These are phyloP conservation scores for Deroplatys truncata DNA, from an alignment of 2,888 invertebrate genomes.

Conservation along the genomic window DNA sequence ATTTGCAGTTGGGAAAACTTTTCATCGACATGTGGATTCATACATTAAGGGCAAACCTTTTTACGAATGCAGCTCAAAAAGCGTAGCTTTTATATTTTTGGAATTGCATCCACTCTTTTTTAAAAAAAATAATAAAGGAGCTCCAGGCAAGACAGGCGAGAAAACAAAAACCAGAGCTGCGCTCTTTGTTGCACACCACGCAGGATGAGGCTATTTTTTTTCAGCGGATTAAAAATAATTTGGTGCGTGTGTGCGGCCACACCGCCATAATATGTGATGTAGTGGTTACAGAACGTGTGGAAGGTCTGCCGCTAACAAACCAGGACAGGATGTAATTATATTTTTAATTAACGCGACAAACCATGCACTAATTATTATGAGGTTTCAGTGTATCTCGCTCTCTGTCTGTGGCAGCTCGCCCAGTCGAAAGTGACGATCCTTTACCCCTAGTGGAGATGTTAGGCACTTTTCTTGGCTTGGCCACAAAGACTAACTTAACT, in stretches of 20 bases:
- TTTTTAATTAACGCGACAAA: neutral
- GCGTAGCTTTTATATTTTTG: neutral
- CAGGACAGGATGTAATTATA: neutral
- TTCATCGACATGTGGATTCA: neutral
- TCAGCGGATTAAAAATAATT: neutral
- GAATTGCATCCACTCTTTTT: neutral
- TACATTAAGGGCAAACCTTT: neutral
- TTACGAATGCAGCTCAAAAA: neutral
- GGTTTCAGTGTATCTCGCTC: neutral
- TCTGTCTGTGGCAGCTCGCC: neutral
- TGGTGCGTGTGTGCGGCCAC: neutral
- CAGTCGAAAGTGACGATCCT: neutral
- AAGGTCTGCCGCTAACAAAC: neutral
- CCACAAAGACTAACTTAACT: too few relatives aligned
- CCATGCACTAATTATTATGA: neutral
- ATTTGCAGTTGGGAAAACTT: neutral
- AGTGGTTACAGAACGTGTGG: neutral
- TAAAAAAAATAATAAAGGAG: neutral
- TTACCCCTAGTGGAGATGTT: neutral
- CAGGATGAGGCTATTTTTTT: neutral
- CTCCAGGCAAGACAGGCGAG: neutral
- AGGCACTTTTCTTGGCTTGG: neutral
- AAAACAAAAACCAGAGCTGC: neutral
- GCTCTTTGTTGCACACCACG: neutral
- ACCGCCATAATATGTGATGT: neutral